Evolutionary conservation across 2,797 vertebrate species (phyloP).

Genomic region (Sebastolobus altivelis): DNA sequence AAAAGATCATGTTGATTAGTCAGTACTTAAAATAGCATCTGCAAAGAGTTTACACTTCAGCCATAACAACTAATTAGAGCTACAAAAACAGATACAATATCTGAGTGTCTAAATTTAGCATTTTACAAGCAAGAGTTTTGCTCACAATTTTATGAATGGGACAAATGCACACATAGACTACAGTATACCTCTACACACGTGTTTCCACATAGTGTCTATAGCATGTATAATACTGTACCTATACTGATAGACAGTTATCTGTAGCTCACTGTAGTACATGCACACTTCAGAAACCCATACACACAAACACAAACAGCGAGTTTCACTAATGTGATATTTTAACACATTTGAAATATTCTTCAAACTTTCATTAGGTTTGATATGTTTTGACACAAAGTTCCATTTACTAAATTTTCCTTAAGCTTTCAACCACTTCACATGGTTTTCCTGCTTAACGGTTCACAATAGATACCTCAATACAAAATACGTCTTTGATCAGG

Average conservation of each 20-base stretch:
- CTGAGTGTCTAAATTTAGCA: background rate
- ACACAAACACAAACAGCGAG: background rate
- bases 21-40: background rate
- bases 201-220: background rate
- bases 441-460: no score
- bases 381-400: no score
- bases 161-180: background rate
- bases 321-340: background rate
- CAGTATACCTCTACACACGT: no score
- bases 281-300: background rate
- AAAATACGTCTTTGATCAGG: no score
- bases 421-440: no score
- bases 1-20: background rate
- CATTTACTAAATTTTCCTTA: no score
- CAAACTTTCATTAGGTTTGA: no score
- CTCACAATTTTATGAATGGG: background rate
- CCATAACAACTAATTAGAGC: background rate
- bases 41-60: constrained; percentile 4
- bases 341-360: background rate
- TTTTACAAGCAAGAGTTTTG: background rate
- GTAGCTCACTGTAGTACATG: background rate
- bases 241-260: no score
- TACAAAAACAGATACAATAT: background rate
- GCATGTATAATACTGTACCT: background rate
- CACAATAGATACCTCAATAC: no score